Evolutionary conservation across 2,888 invertebrate genomes (phyloP).

Genomic region (Linnaemya vulpina): DNA sequence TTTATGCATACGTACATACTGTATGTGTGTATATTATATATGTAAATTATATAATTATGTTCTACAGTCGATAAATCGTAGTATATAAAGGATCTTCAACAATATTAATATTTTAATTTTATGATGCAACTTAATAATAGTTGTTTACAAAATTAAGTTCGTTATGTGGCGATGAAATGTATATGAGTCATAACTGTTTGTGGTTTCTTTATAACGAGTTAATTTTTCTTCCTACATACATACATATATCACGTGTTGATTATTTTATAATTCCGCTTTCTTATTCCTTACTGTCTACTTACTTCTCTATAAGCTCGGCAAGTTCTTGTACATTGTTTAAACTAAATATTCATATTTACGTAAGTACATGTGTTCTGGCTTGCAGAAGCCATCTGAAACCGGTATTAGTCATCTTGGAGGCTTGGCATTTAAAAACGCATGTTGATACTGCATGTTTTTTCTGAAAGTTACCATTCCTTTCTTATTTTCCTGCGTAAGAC

Average conservation of each 20-base stretch:
- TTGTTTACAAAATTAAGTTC: not conserved
- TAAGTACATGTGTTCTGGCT: not conserved
- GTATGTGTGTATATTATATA: not conserved
- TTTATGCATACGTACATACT: not conserved
- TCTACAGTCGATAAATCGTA: too few relatives aligned
- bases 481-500: not conserved
- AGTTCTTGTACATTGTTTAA: not conserved
- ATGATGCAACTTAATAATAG: not conserved
- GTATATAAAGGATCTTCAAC: too few relatives aligned
- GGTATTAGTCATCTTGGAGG: conserved; percentile 67
- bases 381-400: conserved; percentile 30
- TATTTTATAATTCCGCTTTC: not conserved
- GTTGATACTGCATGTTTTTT: not conserved
- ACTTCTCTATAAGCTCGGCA: conserved; percentile 19
- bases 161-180: not conserved
- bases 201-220: not conserved
- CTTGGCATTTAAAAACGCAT: conserved; percentile 50
- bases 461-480: not conserved
- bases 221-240: too few relatives aligned
- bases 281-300: not conserved
- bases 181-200: conserved; percentile 32
- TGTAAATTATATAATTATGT: not conserved
- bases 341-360: not conserved
- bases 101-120: not conserved
- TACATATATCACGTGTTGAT: conserved; percentile 54